Conservation (phyloP, 2,888 invertebrate species). For the Megalurothrips usitatus region DNA sequence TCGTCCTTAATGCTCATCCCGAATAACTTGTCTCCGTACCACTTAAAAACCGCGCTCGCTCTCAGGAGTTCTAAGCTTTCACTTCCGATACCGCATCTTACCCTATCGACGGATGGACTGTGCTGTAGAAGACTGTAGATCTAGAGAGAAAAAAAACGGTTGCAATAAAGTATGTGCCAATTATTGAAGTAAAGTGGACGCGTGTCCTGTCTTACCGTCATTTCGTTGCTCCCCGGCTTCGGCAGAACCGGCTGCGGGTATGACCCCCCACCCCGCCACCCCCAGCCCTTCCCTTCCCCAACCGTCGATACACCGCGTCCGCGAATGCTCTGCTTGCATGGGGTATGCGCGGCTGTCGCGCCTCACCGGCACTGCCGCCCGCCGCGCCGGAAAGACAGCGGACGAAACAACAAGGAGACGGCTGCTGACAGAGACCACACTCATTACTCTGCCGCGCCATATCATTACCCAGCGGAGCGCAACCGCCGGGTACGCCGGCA, state of each 20-base stretch:
- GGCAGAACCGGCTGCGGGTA: neutral
- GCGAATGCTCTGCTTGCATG: no score
- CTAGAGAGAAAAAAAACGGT: neutral
- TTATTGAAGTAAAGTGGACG: neutral
- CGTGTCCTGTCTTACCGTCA: neutral
- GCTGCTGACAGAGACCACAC: no score
- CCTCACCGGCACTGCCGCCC: neutral
- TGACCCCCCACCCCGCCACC: neutral
- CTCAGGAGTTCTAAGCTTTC: no score
- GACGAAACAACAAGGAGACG: no score
- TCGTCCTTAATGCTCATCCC: neutral
- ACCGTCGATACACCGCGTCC: no score
- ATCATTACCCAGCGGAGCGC: no score
- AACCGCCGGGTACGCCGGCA: no score
- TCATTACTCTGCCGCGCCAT: no score
- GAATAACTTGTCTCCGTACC: neutral
- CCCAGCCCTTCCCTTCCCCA: neutral
- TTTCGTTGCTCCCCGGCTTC: neutral
- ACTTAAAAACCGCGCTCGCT: no score
- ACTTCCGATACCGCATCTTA: no score
- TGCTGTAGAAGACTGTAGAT: constrained; percentile 5
- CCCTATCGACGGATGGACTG: neutral
- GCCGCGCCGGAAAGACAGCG: neutral
- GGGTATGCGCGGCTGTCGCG: no score
- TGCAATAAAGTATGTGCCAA: constrained; percentile 3